Conservation (phyloP, 2,888 invertebrate species). For the Pseudococcus viburni region DNA sequence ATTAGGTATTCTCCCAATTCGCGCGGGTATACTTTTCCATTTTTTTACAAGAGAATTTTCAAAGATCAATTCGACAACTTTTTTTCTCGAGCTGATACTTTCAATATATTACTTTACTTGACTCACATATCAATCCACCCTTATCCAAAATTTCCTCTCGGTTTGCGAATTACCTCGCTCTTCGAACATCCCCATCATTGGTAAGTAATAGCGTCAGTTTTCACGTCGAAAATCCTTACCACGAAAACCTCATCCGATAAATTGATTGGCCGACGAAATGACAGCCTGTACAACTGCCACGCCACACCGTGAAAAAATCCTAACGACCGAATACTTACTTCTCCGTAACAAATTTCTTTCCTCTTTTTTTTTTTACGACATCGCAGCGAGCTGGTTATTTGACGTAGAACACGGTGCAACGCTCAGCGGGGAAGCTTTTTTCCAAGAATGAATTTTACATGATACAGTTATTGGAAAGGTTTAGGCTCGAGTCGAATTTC, state of each 20-base stretch:
- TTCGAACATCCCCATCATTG: not conserved
- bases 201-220: slow-evolving; percentile 15
- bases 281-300: slow-evolving; percentile 6
- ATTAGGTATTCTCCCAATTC: not conserved
- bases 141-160: not conserved
- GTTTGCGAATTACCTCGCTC: not conserved
- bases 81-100: not conserved
- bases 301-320: not conserved
- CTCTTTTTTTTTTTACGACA: slow-evolving; percentile 47
- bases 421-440: not conserved
- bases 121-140: slow-evolving; percentile 1
- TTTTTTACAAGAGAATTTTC: not conserved
- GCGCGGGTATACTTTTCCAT: not conserved
- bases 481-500: slow-evolving; percentile 44
- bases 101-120: not conserved
- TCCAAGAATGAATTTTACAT: slow-evolving; percentile 50
- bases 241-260: slow-evolving; percentile 21
- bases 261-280: slow-evolving; percentile 42
- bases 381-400: not conserved
- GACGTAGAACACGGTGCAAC: slow-evolving; percentile 21
- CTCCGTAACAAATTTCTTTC: slow-evolving; percentile 28
- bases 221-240: not conserved
- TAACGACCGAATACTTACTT: slow-evolving; percentile 29
- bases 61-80: not conserved
- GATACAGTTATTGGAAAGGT: slow-evolving; percentile 56